A percentile compares a stretch with the other conserved stretches of the same genome.
Conservation (phyloP, 2,888 invertebrate genomes). For the Thecocarcelia acutangulata region DNA sequence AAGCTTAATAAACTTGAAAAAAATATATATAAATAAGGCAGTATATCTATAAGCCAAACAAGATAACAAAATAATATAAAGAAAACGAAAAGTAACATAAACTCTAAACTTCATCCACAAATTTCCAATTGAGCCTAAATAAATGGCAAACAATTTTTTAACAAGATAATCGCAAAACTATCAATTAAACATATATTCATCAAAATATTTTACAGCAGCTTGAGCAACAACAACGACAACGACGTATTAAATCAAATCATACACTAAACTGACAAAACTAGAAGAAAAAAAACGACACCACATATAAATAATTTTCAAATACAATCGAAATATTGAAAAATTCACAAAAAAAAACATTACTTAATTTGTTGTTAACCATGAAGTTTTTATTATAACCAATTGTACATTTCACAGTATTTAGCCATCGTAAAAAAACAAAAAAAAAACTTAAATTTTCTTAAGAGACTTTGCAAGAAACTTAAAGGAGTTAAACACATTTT, state of each 20-base stretch:
- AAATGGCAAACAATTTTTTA: constrained; percentile 43
- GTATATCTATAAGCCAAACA: too few relatives aligned
- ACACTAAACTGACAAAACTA: constrained; percentile 36
- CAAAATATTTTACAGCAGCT: constrained; percentile 52
- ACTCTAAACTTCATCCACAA: too few relatives aligned
- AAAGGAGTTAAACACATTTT: constrained; percentile 38
- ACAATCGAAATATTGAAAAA: constrained; percentile 45
- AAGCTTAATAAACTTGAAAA: too few relatives aligned
- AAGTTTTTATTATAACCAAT: constrained; percentile 60
- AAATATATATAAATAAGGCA: too few relatives aligned
- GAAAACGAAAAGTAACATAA: too few relatives aligned
- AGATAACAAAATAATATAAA: too few relatives aligned
- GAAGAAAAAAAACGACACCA: constrained; percentile 1
- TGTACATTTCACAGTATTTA: constrained; percentile 43
- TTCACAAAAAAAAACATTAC: constrained; percentile 56
- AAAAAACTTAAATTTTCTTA: constrained; percentile 1
- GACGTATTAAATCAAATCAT: constrained; percentile 36
- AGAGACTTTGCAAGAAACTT: background rate
- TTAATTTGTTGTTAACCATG: constrained; percentile 71
- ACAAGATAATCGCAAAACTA: constrained; percentile 61
- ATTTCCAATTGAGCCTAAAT: constrained; percentile 53
- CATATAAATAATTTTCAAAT: constrained; percentile 38
- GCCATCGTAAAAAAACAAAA: background rate
- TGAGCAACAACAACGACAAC: constrained; percentile 32
- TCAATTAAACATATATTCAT: constrained; percentile 65